phyloP scores from a whole-genome alignment of 1,140 invertebrate genomes.

The Cataglyphis hispanica region DNA sequence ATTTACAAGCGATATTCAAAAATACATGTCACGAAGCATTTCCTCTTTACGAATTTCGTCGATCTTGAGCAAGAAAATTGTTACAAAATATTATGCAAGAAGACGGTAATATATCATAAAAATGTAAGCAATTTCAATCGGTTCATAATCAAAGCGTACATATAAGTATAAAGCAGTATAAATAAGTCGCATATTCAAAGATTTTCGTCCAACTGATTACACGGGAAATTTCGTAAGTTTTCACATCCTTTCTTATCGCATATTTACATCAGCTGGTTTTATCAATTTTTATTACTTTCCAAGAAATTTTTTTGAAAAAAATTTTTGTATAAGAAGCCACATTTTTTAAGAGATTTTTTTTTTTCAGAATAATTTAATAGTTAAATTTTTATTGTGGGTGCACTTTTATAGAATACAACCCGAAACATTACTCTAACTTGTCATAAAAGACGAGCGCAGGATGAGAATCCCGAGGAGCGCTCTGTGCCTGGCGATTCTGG shows the following conservation, averaged over 20 bases:
- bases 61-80: conserved; percentile 27
- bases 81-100: conserved; percentile 59
- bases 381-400: background rate
- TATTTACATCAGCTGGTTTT: background rate
- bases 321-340: background rate
- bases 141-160: conserved; percentile 4
- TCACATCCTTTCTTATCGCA: background rate
- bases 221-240: conserved; percentile 60
- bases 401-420: conserved; percentile 10
- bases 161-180: conserved; percentile 63
- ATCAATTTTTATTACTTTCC: background rate
- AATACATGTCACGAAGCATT: conserved; percentile 4
- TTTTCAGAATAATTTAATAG: background rate
- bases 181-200: conserved; percentile 56
- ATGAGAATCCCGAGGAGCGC: conserved; percentile 67
- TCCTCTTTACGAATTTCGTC: conserved; percentile 47
- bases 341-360: background rate
- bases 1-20: conserved; percentile 48
- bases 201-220: conserved; percentile 8
- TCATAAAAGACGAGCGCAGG: conserved; percentile 36
- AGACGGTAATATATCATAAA: background rate
- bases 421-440: background rate
- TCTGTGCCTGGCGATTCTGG: conserved; percentile 56
- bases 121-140: conserved; percentile 9
- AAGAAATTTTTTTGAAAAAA: background rate